phyloP scores from a whole-genome alignment of 2,797 vertebrate species.

The Sebastes variabilis region DNA sequence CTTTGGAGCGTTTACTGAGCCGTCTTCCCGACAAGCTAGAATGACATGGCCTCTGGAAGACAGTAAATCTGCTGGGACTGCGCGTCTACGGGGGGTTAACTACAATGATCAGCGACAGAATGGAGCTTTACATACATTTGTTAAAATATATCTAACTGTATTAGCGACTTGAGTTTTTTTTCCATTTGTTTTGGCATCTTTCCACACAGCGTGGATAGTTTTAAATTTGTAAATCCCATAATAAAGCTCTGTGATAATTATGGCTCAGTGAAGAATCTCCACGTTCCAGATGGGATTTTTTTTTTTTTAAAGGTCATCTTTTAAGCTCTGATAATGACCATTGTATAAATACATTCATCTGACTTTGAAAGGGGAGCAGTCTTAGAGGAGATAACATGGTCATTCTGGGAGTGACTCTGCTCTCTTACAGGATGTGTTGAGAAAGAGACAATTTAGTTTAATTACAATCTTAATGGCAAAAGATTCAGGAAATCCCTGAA shows the following conservation, averaged over 20 bases:
- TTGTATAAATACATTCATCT: slow-evolving; percentile 59
- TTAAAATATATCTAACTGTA: background rate
- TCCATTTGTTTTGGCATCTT: background rate
- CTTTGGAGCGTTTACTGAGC: too few relatives aligned
- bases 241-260: slow-evolving; percentile 28
- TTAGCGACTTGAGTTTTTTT: background rate
- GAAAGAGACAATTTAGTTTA: slow-evolving; percentile 60
- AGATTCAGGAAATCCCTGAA: slow-evolving; percentile 57
- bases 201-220: background rate
- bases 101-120: background rate
- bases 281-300: background rate
- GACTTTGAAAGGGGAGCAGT: slow-evolving; percentile 32
- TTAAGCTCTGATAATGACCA: slow-evolving; percentile 49
- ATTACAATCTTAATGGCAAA: slow-evolving; percentile 46
- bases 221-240: slow-evolving; percentile 22
- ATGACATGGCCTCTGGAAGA: too few relatives aligned
- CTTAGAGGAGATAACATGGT: slow-evolving; percentile 59
- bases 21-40: too few relatives aligned
- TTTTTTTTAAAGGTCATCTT: slow-evolving; percentile 50
- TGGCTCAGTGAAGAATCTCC: slow-evolving; percentile 22
- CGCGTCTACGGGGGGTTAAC: background rate
- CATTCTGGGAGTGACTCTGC: slow-evolving; percentile 48
- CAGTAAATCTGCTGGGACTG: too few relatives aligned
- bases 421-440: slow-evolving; percentile 37
- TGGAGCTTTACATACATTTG: background rate